Conservation (phyloP, 2,888 invertebrate species). For the Acanthosepion lycidas region DNA sequence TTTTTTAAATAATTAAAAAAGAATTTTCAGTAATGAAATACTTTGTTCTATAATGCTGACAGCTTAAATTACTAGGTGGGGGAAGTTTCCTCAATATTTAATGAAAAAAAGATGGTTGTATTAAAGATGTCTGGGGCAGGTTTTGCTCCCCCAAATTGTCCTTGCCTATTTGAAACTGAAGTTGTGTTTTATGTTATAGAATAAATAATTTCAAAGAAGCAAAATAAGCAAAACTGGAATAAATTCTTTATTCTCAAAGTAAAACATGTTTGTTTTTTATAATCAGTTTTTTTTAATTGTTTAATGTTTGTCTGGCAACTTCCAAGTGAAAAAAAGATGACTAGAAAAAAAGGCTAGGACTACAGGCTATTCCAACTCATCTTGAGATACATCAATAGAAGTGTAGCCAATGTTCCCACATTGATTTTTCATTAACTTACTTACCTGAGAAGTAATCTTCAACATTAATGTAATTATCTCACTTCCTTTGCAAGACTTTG, state of each 20-base stretch:
- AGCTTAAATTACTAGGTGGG: too few species aligned
- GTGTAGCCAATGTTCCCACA: not conserved
- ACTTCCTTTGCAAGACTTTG: not conserved
- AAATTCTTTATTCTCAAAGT: not conserved
- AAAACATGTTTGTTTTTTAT: not conserved
- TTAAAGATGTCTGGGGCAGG: too few species aligned
- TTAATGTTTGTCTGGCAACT: not conserved
- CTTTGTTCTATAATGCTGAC: too few species aligned
- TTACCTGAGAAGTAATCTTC: not conserved
- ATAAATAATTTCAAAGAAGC: too few species aligned
- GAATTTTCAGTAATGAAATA: too few species aligned
- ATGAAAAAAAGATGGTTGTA: too few species aligned
- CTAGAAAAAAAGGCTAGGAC: not conserved
- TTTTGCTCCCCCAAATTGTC: too few species aligned
- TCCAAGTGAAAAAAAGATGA: not conserved
- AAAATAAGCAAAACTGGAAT: too few species aligned
- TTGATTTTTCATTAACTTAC: slow-evolving; percentile 33
- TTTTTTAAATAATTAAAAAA: too few species aligned
- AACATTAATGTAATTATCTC: not conserved
- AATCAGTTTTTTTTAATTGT: not conserved
- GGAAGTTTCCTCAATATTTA: too few species aligned
- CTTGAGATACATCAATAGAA: not conserved
- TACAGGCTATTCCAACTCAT: not conserved
- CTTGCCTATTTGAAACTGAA: too few species aligned
- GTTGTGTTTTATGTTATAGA: too few species aligned